Evolutionary conservation across 2,888 invertebrate species (phyloP).

Genomic region (Nephrotoma flavescens): DNA sequence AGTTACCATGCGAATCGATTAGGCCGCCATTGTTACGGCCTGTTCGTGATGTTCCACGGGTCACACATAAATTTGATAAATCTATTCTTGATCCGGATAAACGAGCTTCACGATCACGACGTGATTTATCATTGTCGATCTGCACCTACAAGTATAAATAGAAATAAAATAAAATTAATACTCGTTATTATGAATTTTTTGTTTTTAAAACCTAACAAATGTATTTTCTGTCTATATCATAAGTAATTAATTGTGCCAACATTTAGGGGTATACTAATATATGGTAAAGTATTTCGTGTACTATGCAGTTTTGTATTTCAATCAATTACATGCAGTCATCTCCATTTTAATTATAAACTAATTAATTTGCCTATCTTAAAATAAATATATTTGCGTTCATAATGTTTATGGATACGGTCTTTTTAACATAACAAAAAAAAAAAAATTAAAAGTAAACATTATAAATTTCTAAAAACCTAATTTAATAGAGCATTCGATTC

Average conservation of each 20-base stretch:
- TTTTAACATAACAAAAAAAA: background rate
- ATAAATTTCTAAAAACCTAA: background rate
- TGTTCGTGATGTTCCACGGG: slow-evolving; percentile 14
- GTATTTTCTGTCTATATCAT: background rate
- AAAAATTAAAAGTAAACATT: background rate
- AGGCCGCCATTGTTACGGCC: slow-evolving; percentile 16
- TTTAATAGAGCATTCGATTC: background rate
- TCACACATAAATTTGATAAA: slow-evolving; percentile 26
- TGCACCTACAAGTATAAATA: slow-evolving; percentile 25
- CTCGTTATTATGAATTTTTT: background rate
- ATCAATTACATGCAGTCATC: background rate
- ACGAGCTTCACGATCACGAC: slow-evolving; percentile 28
- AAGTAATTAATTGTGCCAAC: background rate
- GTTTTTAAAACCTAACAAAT: background rate
- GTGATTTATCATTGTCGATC: slow-evolving; percentile 33
- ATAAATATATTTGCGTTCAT: background rate
- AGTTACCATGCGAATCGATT: slow-evolving; percentile 25
- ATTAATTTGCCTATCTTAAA: background rate
- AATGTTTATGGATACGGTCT: background rate
- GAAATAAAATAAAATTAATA: slow-evolving; percentile 3
- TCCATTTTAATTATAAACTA: background rate
- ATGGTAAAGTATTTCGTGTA: too few relatives aligned
- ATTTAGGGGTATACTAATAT: background rate
- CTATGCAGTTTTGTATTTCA: too few relatives aligned
- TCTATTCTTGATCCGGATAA: slow-evolving; percentile 25